Conservation (phyloP, 2,797 vertebrate genomes). For the Malacoraja senta region DNA sequence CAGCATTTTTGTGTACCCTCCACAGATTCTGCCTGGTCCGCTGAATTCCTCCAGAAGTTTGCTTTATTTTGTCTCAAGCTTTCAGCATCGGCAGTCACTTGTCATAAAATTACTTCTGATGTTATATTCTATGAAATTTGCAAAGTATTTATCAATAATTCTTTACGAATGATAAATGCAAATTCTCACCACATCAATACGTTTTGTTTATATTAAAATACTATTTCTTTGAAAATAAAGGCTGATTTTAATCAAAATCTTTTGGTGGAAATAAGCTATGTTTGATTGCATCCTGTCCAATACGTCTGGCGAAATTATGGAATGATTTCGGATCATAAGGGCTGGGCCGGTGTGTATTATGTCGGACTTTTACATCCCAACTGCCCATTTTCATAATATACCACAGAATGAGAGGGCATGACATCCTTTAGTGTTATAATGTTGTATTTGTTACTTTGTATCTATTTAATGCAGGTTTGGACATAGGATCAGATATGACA, state of each 20-base stretch:
- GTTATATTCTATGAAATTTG: background rate
- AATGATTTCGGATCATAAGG: background rate
- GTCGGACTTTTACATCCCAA: background rate
- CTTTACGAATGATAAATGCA: background rate
- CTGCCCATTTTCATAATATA: background rate
- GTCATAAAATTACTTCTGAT: background rate
- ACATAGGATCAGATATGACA: background rate
- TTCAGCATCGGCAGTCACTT: too few relatives aligned
- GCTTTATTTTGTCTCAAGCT: too few relatives aligned
- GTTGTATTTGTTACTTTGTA: background rate
- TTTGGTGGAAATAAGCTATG: too few relatives aligned
- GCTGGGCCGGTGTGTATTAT: background rate
- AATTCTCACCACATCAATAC: background rate
- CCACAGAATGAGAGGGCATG: background rate
- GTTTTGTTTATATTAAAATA: background rate
- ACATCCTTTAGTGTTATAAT: background rate
- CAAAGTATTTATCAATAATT: slow-evolving; percentile 20
- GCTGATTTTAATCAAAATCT: background rate
- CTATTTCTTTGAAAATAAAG: background rate
- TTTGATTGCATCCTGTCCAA: background rate
- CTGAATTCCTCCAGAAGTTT: too few relatives aligned
- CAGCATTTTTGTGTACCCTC: too few relatives aligned
- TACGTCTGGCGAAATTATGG: background rate
- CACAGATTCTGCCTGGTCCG: too few relatives aligned
- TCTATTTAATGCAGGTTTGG: background rate